Evolutionary conservation across 2,888 invertebrate genomes (phyloP).

Genomic region (Drosophila austrosaltans): DNA sequence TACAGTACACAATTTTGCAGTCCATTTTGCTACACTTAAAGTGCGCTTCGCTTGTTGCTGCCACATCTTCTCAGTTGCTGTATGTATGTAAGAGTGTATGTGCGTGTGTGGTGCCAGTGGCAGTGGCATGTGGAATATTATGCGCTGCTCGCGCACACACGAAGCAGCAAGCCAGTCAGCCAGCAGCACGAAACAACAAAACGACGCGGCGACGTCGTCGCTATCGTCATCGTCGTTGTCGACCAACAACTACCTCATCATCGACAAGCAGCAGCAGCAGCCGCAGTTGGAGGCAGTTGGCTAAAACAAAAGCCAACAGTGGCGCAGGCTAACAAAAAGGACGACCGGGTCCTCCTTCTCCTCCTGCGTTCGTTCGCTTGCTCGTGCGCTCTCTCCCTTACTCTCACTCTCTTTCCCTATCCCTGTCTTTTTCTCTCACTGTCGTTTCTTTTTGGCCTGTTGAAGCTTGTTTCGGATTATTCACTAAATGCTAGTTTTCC

Average conservation of each 20-base stretch:
- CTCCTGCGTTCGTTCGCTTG: neutral
- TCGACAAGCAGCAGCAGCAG: conserved; percentile 61
- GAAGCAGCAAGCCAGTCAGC: conserved; percentile 9
- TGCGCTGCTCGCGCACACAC: conserved; percentile 68
- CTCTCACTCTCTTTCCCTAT: neutral
- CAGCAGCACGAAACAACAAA: conserved; percentile 44
- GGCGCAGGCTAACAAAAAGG: conserved; percentile 43
- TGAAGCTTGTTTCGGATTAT: conserved; percentile 8
- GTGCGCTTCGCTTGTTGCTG: conserved; percentile 54
- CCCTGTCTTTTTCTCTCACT: conserved; percentile 2
- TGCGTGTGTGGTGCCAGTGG: conserved; percentile 43
- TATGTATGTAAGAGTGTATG: neutral
- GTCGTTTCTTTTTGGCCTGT: conserved; percentile 7
- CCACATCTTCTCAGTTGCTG: conserved; percentile 37
- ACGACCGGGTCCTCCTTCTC: conserved; percentile 31
- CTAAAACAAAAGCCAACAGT: conserved; percentile 65
- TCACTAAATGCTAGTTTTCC: conserved; percentile 8
- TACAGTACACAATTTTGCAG: conserved; percentile 71
- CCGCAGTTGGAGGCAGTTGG: conserved; percentile 54
- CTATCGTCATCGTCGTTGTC: conserved; percentile 41
- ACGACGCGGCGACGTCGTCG: conserved; percentile 44
- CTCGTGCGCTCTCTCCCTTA: conserved; percentile 4
- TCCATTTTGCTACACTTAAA: conserved; percentile 72
- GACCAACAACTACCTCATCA: conserved; percentile 66
- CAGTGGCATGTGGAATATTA: conserved; percentile 54